These are phyloP conservation scores for Bombus confusus DNA, from an alignment of 1,140 invertebrate species.

Conservation along the genomic window DNA sequence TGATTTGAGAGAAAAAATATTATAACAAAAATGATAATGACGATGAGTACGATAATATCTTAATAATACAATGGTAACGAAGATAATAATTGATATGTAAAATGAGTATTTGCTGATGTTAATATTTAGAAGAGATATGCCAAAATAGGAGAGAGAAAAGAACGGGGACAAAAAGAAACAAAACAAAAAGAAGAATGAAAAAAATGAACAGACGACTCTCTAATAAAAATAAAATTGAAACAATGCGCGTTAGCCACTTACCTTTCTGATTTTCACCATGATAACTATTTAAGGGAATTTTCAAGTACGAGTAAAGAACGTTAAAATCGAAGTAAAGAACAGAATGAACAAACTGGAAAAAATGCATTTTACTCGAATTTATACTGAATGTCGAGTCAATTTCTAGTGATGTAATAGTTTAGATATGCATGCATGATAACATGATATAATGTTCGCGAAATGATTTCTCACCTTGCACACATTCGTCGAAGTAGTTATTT, in stretches of 20 bases:
- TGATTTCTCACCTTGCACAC: conserved; percentile 87
- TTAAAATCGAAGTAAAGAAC: conserved; percentile 15
- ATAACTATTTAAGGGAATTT: conserved; percentile 51
- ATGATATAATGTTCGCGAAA: conserved; percentile 63
- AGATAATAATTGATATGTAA: not conserved
- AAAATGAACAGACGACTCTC: not conserved
- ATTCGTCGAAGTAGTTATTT: conserved; percentile 84
- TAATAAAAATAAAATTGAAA: not conserved
- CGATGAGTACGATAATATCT: not conserved
- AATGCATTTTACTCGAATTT: conserved; percentile 32
- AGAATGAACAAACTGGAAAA: conserved; percentile 53
- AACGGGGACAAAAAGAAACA: not conserved
- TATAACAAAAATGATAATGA: not conserved
- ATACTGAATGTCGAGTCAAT: conserved; percentile 50
- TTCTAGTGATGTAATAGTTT: conserved; percentile 73
- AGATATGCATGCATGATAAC: conserved; percentile 59
- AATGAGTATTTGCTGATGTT: not conserved
- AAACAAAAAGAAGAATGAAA: not conserved
- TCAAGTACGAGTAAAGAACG: conserved; percentile 23
- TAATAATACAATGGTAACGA: too few species aligned
- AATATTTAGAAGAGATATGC: not conserved
- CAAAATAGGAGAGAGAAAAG: not conserved
- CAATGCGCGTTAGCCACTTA: conserved; percentile 63
- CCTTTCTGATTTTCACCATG: conserved; percentile 62
- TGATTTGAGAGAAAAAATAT: not conserved